Conservation (phyloP, 2,113 vertebrate genomes). For the Actenoides lindsayi region DNA sequence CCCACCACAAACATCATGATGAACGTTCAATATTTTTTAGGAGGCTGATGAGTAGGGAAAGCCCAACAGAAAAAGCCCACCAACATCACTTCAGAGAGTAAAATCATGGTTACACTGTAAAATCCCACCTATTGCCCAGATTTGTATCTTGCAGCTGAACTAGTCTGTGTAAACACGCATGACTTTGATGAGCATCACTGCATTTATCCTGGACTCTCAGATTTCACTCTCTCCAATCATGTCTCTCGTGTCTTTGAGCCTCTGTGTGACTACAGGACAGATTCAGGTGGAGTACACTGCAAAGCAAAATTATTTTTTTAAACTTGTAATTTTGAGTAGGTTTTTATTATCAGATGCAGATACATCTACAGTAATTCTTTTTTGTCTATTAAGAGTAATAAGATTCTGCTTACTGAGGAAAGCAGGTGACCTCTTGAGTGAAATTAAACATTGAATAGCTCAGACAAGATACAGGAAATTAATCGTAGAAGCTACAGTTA, state of each 20-base stretch:
- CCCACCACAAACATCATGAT: accelerated
- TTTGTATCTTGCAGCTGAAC: neutral
- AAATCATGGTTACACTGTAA: neutral
- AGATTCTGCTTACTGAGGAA: neutral
- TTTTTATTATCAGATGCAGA: neutral
- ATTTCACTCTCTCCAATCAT: neutral
- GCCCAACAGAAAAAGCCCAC: neutral
- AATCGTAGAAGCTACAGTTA: neutral
- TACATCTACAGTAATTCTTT: neutral
- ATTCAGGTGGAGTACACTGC: neutral
- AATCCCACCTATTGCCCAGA: neutral
- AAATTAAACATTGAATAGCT: neutral
- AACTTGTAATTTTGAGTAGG: neutral
- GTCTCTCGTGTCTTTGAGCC: neutral
- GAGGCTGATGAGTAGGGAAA: neutral
- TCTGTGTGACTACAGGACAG: neutral
- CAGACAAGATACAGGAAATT: neutral
- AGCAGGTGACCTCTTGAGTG: neutral
- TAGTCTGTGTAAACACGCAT: neutral
- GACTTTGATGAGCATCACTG: neutral
- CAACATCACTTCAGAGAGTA: neutral
- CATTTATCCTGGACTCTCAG: neutral
- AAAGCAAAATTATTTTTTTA: neutral
- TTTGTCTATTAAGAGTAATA: neutral
- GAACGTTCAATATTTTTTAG: neutral